These are phyloP conservation scores for Acrocephalus kingi DNA, from an alignment of 2,113 vertebrate species.

Conservation along the genomic window DNA sequence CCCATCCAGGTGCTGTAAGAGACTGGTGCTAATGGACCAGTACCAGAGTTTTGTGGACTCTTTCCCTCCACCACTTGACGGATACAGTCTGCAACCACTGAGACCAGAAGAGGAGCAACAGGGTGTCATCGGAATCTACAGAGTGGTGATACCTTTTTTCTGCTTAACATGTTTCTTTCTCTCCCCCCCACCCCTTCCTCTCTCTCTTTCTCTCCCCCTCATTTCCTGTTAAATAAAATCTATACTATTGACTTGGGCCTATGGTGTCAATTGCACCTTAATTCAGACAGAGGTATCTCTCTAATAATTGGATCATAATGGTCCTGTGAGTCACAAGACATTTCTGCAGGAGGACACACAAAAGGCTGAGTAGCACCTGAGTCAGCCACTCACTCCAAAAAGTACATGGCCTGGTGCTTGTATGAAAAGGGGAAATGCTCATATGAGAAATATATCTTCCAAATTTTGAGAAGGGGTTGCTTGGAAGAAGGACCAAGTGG, in stretches of 20 bases:
- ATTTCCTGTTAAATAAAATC: not conserved
- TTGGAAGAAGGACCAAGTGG: not conserved
- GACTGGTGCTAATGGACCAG: not conserved
- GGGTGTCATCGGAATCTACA: no score
- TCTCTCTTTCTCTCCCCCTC: not conserved
- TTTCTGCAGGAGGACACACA: not conserved
- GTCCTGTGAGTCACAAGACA: not conserved
- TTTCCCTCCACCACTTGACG: not conserved
- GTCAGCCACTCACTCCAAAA: not conserved
- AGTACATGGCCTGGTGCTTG: not conserved
- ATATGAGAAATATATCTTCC: not conserved
- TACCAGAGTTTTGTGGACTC: not conserved
- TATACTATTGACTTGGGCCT: not conserved
- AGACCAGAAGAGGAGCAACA: not conserved
- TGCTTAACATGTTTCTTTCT: not conserved
- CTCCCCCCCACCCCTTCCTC: no score
- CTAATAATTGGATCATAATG: not conserved
- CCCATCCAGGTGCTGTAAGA: not conserved
- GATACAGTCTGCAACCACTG: not conserved
- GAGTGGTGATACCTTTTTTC: not conserved
- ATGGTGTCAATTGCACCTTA: not conserved
- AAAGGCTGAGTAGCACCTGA: not conserved
- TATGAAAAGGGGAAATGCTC: not conserved
- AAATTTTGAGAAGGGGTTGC: not conserved
- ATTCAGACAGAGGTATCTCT: not conserved